Evolutionary conservation across 1,140 invertebrate species (phyloP).

Genomic region (Psilanteris sp.): DNA sequence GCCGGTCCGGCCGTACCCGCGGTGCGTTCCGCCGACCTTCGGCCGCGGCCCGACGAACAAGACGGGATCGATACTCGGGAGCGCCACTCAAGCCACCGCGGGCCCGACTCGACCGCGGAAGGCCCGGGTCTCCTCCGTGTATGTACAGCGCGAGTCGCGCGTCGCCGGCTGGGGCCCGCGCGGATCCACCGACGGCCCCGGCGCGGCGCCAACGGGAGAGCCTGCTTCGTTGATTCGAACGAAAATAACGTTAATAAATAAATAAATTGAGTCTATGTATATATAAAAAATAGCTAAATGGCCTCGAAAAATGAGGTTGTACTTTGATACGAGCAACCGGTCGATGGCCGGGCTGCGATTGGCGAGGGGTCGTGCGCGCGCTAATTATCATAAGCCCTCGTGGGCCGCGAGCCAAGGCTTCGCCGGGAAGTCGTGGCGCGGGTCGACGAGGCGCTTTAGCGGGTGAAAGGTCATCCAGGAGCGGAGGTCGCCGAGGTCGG

Average conservation of each 20-base stretch:
- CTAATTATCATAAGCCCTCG: constrained; percentile 49
- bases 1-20: constrained; percentile 5
- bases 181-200: too few relatives aligned
- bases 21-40: constrained; percentile 9
- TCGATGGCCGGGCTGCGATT: constrained; percentile 5
- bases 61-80: too few relatives aligned
- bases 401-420: constrained; percentile 11
- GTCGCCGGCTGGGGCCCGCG: too few relatives aligned
- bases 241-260: constrained; percentile 30
- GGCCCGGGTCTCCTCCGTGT: too few relatives aligned
- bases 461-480: constrained; percentile 19
- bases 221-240: constrained; percentile 11
- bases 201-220: too few relatives aligned
- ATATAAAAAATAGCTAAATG: constrained; percentile 57
- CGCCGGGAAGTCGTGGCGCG: constrained; percentile 10
- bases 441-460: constrained; percentile 10
- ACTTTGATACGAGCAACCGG: constrained; percentile 42
- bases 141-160: too few relatives aligned
- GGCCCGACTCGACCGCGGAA: too few relatives aligned
- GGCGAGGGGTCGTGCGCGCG: constrained; percentile 10
- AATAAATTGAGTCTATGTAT: constrained; percentile 48
- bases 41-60: too few relatives aligned
- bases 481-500: constrained; percentile 10
- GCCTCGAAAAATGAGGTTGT: constrained; percentile 56
- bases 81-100: too few relatives aligned